Base-by-base conservation (phyloP, 2,888 invertebrate species). In the Rhagonycha lutea region DNA sequence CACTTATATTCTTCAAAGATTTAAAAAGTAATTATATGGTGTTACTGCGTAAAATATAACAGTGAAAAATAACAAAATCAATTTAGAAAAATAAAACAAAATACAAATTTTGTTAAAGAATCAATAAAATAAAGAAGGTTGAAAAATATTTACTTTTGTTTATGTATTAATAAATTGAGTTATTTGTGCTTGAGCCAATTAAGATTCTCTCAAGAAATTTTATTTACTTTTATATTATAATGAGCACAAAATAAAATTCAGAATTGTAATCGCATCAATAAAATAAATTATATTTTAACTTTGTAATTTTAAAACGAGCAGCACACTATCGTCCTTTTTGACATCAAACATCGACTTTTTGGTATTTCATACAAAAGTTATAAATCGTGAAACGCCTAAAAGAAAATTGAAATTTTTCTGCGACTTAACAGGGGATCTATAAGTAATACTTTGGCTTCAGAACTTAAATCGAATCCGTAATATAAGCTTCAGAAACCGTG, bases 371-470 rank as follows among this genome's bases (percentile, higher is more conserved):
- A 63, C 78, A 76, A 69, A 69, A 78, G 75, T 77, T 76, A 75
- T 74, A 73, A 77, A 69, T 79, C 75, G 76, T 67, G 77, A 78
- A 80, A 69, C 69, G 75, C 73, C 76, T 73, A 60, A 72, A 70
- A 69, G 75, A 76, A 80, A 79, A 80, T 80, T 80, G 80, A 80
- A 79, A 76, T 80, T 78, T 75, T 80, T 74, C 75, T 62, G 71
- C 61, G 70, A 75, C 75, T 77, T 78, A 78, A 76, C 77, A 65
- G 74, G 74, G 78, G 77, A 78, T 78, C 75, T 78, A 79, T 79
- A 80, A 79, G 79, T 79, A 74, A 77, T 78, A 78, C 78, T 79
- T 78, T 78, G 61, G 70, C 68, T 73, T 76, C 65, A 61, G 63
- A 73, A 76, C 68, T 65, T 75, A 73, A 76, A 78, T 78, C 70